Percentiles rank a stretch among this genome's conserved stretches.
Evolutionary conservation across 2,113 vertebrate species (phyloP).

Genomic region (Forbesichthys agassizii): DNA sequence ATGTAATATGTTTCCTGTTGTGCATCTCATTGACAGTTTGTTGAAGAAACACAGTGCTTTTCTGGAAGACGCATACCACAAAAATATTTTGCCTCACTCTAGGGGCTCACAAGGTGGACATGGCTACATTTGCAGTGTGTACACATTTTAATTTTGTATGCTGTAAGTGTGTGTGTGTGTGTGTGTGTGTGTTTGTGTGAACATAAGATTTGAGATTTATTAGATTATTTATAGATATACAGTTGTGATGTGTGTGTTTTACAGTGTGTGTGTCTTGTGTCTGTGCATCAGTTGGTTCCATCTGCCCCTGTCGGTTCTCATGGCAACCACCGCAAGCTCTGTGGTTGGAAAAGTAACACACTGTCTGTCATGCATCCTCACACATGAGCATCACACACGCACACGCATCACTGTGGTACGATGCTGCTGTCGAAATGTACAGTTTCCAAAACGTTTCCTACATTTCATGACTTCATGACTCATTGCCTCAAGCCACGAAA

Average conservation of each 20-base stretch:
- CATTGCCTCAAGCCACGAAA: too few relatives aligned
- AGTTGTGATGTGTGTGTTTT: background rate
- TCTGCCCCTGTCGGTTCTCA: conserved; percentile 62
- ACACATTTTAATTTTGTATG: background rate
- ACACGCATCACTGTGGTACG: background rate
- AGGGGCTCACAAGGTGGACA: too few relatives aligned
- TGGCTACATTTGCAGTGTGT: too few relatives aligned
- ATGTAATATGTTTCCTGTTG: too few relatives aligned
- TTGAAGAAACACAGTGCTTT: too few relatives aligned
- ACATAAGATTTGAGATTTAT: conserved; percentile 6
- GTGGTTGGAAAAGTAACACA: conserved; percentile 44
- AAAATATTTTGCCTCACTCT: too few relatives aligned
- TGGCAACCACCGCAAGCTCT: conserved; percentile 57
- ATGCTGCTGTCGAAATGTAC: too few relatives aligned
- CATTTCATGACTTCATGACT: too few relatives aligned
- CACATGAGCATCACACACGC: background rate
- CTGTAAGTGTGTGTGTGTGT: background rate
- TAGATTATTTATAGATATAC: too few relatives aligned
- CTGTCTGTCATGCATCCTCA: conserved; percentile 26
- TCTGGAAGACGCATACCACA: too few relatives aligned
- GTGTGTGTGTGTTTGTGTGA: background rate
- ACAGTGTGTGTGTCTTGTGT: background rate
- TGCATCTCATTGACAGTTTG: too few relatives aligned
- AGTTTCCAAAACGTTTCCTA: too few relatives aligned
- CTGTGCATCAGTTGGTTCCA: conserved; percentile 50